Evolutionary conservation across 2,797 vertebrate genomes (phyloP).

Genomic region (Xiphophorus birchmanni): DNA sequence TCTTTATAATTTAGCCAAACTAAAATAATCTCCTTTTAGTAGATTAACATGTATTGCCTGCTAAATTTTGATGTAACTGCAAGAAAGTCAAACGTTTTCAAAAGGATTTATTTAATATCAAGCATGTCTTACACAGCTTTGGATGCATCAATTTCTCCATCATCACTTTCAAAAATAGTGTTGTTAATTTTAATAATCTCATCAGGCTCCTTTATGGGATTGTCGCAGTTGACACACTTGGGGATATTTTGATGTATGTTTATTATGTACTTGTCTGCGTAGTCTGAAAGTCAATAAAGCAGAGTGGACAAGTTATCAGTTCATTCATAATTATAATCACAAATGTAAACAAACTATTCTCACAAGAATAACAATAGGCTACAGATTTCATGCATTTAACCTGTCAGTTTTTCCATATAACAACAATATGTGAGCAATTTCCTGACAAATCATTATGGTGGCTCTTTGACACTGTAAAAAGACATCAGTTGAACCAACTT

Average conservation of each 20-base stretch:
- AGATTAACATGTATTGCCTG: not conserved
- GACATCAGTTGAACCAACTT: no score
- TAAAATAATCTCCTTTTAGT: not conserved
- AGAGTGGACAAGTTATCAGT: no score
- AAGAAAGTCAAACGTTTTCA: not conserved
- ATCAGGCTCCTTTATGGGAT: not conserved
- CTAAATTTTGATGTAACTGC: not conserved
- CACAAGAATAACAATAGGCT: no score
- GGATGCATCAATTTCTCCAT: rapidly evolving
- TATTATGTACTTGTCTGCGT: slow-evolving; percentile 4
- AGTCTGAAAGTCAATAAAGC: rapidly evolving
- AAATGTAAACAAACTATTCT: not conserved
- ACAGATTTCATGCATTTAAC: not conserved
- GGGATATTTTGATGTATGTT: rapidly evolving
- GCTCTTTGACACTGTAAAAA: not conserved
- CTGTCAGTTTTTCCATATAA: not conserved
- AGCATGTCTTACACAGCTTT: slow-evolving; percentile 51
- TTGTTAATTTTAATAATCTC: rapidly evolving
- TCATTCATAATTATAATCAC: no score
- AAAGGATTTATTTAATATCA: not conserved
- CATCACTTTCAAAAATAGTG: rapidly evolving
- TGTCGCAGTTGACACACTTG: slow-evolving; percentile 28
- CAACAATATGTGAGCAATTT: not conserved
- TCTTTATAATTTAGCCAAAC: not conserved
- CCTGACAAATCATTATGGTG: not conserved